A percentile compares a stretch with the other conserved stretches of the same genome.
phyloP scores from a whole-genome alignment of 92 coral and sea anemone species.

The Bergia sp. region DNA sequence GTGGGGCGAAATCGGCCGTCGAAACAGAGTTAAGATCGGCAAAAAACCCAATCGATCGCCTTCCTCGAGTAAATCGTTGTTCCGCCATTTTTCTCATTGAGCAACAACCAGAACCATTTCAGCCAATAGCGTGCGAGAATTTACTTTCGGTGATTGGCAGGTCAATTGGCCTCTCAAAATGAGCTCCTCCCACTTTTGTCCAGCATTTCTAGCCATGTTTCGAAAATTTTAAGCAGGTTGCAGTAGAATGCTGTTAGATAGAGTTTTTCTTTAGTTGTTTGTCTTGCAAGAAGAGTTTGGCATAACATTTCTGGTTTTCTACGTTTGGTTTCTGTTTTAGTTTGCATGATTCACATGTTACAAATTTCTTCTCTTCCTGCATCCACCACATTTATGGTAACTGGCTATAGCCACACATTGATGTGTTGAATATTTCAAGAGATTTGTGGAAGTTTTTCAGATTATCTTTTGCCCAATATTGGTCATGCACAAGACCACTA shows the following conservation, averaged over 20 bases:
- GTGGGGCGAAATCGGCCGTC: too few relatives aligned
- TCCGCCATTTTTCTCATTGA: too few relatives aligned
- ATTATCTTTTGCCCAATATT: conserved; percentile 40
- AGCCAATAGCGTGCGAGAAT: conserved; percentile 46
- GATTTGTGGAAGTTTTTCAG: conserved; percentile 58
- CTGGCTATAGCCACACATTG: conserved; percentile 39
- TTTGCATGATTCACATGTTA: background rate
- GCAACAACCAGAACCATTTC: background rate
- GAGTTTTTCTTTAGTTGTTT: background rate
- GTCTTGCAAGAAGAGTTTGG: background rate
- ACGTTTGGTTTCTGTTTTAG: background rate
- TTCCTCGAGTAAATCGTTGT: too few relatives aligned
- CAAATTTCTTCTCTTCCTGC: background rate
- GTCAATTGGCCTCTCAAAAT: conserved; percentile 44
- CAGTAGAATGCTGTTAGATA: background rate
- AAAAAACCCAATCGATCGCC: too few relatives aligned
- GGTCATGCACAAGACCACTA: conserved; percentile 35
- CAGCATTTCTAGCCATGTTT: conserved; percentile 45
- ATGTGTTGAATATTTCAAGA: conserved; percentile 48
- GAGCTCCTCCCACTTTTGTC: conserved; percentile 49
- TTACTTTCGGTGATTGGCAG: conserved; percentile 47
- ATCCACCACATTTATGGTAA: background rate
- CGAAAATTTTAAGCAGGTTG: background rate
- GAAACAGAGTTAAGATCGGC: too few relatives aligned
- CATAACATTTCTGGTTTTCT: background rate